Evolutionary conservation across 2,888 invertebrate species (phyloP), one percentile per base, ranked within the genome.

Genomic region (Ditylenchus weischeri): DNA sequence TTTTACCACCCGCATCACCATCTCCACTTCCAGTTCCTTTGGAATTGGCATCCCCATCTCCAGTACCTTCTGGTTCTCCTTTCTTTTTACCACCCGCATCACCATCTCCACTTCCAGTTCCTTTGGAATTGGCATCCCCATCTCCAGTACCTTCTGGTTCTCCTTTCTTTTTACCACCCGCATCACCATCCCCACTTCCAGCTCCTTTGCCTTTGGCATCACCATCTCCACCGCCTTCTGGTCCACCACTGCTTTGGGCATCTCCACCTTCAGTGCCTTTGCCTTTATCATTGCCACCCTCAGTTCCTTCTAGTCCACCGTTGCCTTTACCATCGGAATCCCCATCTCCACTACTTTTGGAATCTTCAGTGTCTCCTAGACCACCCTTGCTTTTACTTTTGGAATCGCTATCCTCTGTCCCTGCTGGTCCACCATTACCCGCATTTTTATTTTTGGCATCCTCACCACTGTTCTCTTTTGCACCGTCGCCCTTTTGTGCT

Each of bases 41-140:
- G 21, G 48, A 64, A 49, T 62, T 66, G n/a, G 57, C 64, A 50
- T 61, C 64, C 29, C 43, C 65, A 57, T 63, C 57, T 36, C 59
- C 65, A 29, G 65, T 62, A 10, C 66, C 48, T 36, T 62, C 64
- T 18, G 65, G 61, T 21, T 36, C 38, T 54, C 60, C 35, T 6
- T 36, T 58, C 21, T 7, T 54, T 23, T 59, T 62, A 10, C 61
- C 38, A 15, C 36, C 15, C 59, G 19, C 61, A 23, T 36, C 62
- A 38, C 15, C 18, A 18, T 21, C 62, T n/a, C 18, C 29, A 29
- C 21, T 38, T 57, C 21, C 10, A 49, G 43, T 21, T 36, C 68
- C 29, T 43, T 57, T 5, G 21, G 48, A 64, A 49, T 62, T 66
- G 3, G 49, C 64, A 50, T 61, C 64, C 29, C 29, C 65, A 57